A percentile compares a stretch with the other conserved stretches of the same genome.
Conservation (phyloP, 2,113 vertebrate genomes). For the Neopipo cinnamomea region DNA sequence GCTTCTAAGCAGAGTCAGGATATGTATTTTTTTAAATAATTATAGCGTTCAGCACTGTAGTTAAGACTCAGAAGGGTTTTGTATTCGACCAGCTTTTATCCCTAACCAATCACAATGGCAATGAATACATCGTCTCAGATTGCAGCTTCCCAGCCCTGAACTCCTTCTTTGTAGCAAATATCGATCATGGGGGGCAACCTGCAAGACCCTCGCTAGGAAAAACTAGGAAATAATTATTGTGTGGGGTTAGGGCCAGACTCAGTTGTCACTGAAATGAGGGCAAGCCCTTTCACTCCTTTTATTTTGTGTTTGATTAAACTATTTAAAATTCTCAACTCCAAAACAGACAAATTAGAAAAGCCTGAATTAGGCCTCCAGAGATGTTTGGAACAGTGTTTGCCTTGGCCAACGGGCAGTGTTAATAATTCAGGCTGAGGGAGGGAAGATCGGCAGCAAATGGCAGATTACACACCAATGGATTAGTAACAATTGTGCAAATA, state of each 20-base stretch:
- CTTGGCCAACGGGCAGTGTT: neutral
- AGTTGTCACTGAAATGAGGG: neutral
- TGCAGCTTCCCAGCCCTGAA: slow-evolving; percentile 27
- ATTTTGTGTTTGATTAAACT: slow-evolving; percentile 4
- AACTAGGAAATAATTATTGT: neutral
- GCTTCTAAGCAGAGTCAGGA: slow-evolving; percentile 33
- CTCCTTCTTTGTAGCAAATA: neutral
- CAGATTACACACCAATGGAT: neutral
- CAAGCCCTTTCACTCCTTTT: neutral
- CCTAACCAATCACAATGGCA: slow-evolving; percentile 50
- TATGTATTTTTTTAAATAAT: slow-evolving; percentile 65
- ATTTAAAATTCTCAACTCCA: neutral
- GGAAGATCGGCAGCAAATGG: neutral
- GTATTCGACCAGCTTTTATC: slow-evolving; percentile 52
- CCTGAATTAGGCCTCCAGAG: neutral
- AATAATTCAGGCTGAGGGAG: neutral
- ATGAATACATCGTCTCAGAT: neutral
- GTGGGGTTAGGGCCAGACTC: neutral
- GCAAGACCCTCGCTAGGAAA: neutral
- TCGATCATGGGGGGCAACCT: slow-evolving; percentile 15
- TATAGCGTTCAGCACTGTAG: slow-evolving; percentile 42
- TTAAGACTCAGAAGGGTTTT: slow-evolving; percentile 53
- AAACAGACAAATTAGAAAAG: neutral
- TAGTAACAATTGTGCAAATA: slow-evolving; percentile 34
- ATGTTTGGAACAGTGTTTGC: neutral